A percentile compares a stretch with the other conserved stretches of the same genome.
phyloP scores from a whole-genome alignment of 2,113 vertebrate species.

The Megaceryle maxima region DNA sequence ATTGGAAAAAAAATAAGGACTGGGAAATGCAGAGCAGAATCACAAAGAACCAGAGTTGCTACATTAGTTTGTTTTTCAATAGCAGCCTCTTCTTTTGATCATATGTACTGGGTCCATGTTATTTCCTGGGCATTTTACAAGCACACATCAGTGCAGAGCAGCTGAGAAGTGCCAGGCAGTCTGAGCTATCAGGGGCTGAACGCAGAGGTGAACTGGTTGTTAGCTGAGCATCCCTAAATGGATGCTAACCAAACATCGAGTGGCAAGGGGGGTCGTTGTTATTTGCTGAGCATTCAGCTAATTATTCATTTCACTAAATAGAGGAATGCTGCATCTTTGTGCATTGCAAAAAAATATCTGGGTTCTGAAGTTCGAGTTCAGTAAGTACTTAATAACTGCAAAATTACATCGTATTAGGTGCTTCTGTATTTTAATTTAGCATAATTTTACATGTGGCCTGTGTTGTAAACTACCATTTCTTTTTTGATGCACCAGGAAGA shows the following conservation, averaged over 20 bases:
- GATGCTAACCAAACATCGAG: background rate
- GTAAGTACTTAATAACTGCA: slow-evolving; percentile 61
- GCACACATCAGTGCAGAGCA: background rate
- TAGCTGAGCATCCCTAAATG: slow-evolving; percentile 8
- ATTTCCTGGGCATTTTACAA: background rate
- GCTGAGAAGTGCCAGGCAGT: background rate
- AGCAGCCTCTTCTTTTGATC: slow-evolving; percentile 12
- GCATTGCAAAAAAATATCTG: background rate
- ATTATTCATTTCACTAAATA: slow-evolving; percentile 47
- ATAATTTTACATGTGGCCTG: background rate
- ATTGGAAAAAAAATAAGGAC: slow-evolving; percentile 69
- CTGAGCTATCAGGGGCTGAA: background rate
- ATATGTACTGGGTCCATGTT: background rate
- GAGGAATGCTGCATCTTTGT: background rate
- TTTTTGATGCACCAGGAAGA: background rate
- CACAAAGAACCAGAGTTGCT: background rate
- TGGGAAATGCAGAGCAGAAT: slow-evolving; percentile 38
- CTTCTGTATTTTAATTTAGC: background rate
- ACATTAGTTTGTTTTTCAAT: slow-evolving; percentile 38
- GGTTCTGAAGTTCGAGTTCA: slow-evolving; percentile 41
- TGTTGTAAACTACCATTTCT: background rate
- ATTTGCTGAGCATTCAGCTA: slow-evolving; percentile 37
- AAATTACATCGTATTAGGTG: background rate
- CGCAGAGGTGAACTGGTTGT: background rate
- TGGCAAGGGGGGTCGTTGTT: slow-evolving; percentile 8